A percentile compares a stretch with the other conserved stretches of the same genome.
phyloP scores from a whole-genome alignment of 1,140 invertebrate genomes.

The Schmidtea mediterranea region DNA sequence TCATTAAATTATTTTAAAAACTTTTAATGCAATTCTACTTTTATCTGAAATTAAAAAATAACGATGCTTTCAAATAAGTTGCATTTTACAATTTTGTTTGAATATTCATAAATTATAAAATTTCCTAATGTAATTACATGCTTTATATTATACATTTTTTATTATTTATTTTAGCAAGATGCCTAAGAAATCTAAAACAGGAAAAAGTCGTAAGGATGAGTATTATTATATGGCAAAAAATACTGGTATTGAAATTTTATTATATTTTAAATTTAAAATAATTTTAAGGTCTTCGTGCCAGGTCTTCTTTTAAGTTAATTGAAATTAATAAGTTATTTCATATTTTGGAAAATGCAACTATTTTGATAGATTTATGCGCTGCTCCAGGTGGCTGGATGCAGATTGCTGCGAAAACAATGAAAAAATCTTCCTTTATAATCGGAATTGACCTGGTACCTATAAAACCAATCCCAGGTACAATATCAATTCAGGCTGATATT shows the following conservation, averaged over 20 bases:
- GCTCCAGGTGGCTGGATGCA: conserved; percentile 99
- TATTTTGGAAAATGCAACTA: conserved; percentile 74
- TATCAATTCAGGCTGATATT: conserved; percentile 68
- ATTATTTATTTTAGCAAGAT: conserved; percentile 33
- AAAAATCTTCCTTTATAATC: conserved; percentile 70
- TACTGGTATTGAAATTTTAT: conserved; percentile 41
- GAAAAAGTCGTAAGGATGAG: conserved; percentile 88
- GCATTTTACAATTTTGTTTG: no score
- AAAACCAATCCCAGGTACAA: conserved; percentile 61
- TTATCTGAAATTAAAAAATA: no score
- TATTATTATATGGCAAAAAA: conserved; percentile 95
- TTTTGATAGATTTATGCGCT: conserved; percentile 88
- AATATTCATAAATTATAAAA: no score
- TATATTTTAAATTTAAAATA: conserved; percentile 16
- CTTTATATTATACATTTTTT: no score
- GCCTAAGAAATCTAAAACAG: conserved; percentile 84
- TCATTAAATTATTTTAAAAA: no score
- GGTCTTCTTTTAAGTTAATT: conserved; percentile 91
- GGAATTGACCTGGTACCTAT: conserved; percentile 89
- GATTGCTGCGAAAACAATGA: conserved; percentile 92
- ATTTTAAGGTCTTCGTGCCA: conserved; percentile 55
- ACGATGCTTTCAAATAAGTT: no score
- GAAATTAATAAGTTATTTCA: conserved; percentile 89
- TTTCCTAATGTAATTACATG: no score
- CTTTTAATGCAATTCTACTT: no score